A percentile compares a stretch with the other conserved stretches of the same genome.
Conservation (phyloP, 2,113 vertebrate species). For the Caretta caretta region DNA sequence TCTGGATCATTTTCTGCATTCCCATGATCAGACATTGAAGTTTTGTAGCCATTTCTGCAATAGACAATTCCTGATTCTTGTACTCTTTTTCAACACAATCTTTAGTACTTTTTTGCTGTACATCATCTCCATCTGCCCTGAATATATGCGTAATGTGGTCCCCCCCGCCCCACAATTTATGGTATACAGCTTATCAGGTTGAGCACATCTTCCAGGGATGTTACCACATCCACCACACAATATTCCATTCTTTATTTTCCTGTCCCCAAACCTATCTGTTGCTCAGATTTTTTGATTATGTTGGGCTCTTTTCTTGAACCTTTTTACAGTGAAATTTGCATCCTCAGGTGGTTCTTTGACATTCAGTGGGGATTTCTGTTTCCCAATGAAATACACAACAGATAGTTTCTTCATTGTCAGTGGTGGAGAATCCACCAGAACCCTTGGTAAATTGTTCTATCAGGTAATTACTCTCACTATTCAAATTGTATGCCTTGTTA, state of each 20-base stretch:
- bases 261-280: neutral
- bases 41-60: neutral
- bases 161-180: neutral
- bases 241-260: neutral
- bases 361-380: neutral
- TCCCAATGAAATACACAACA: neutral
- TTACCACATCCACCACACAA: fast-evolving
- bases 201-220: neutral
- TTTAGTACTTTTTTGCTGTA: neutral
- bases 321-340: neutral
- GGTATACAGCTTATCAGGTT: neutral
- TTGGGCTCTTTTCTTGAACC: neutral
- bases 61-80: neutral
- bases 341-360: neutral
- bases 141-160: neutral
- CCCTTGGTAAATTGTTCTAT: neutral
- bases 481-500: neutral
- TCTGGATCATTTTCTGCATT: neutral
- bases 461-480: neutral
- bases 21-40: neutral
- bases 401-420: neutral
- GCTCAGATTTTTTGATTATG: fast-evolving
- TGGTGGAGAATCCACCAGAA: neutral
- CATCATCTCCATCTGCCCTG: neutral
- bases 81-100: neutral